A percentile compares a stretch with the other conserved stretches of the same genome.
These are phyloP conservation scores for Puffinus mauretanicus DNA, from an alignment of 2,113 vertebrate genomes.

Conservation along the genomic window DNA sequence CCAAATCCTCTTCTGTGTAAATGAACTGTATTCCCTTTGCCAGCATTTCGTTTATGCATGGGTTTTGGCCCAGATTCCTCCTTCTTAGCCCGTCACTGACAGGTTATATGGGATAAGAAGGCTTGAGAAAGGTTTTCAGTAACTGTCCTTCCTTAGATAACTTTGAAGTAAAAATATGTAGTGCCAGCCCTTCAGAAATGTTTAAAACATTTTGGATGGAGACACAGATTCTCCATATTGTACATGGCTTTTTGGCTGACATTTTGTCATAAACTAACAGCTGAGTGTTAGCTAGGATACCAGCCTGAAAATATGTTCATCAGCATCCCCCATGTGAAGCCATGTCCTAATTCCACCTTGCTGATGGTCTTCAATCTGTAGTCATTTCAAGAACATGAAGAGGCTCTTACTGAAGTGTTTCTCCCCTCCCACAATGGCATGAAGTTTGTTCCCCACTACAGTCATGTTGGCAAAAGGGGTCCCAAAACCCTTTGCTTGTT, in stretches of 20 bases:
- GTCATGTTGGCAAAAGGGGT: not conserved
- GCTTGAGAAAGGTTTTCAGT: not conserved
- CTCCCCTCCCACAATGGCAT: not conserved
- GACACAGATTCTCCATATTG: not conserved
- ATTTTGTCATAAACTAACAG: not conserved
- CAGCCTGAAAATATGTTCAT: not conserved
- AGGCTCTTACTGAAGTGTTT: not conserved
- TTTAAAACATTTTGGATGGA: not conserved
- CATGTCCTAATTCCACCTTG: not conserved
- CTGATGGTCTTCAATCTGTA: rapidly evolving
- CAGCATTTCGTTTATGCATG: not conserved
- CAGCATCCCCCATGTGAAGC: not conserved
- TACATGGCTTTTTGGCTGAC: not conserved
- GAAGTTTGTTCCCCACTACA: not conserved
- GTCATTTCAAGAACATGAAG: not conserved
- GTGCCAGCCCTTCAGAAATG: not conserved
- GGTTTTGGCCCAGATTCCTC: not conserved
- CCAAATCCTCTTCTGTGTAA: not conserved
- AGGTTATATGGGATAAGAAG: not conserved
- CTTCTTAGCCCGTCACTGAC: not conserved
- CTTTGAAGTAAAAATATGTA: not conserved
- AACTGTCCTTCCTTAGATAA: not conserved
- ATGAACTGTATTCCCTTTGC: not conserved
- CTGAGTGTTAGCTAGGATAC: not conserved
- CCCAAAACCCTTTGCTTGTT: not conserved